Evolutionary conservation across 2,113 vertebrate species (phyloP), one percentile per base, ranked within the genome.

Genomic region (Cynopterus brachyotis): DNA sequence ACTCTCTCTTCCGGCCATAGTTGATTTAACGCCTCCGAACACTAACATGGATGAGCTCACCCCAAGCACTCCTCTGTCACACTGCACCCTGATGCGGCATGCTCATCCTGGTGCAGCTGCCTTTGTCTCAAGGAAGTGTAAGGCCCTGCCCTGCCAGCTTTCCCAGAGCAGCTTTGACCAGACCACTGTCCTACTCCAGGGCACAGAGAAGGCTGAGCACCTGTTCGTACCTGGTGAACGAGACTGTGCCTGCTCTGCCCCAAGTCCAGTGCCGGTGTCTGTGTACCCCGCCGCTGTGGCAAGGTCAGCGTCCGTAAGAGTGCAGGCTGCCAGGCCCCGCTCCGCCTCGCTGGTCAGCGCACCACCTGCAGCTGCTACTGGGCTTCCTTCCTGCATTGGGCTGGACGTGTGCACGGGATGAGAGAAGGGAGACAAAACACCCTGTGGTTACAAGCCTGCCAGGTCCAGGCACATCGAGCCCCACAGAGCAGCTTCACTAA

Each of bases 341-440:
- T 93, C 98, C 3, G 98, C 81, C 2, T 98, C 98, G 20, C 98
- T 98, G 0, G 62, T 50, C 57, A 95, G 64, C 45, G 69, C 13
- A 50, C 40, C 59, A 22, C 53, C 32, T 20, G 66, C 35, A 55
- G 24, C 24, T 82, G 96, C 95, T 53, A 96, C 76, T 0, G 98
- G 98, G 84, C 97, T 70, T 37, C 98, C 98, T 97, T 99, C 98
- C 2, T 99, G 96, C 98, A 98, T 98, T 17, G 98, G 98, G 93
- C 99, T 99, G 95, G 0, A 15, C 35, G 19, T 87, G 80, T 42
- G 80, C 97, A 95, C 57, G 53, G 37, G 7, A 64, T 1, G 57
- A 87, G n/a, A 95, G 35, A 28, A 86, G 35, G 42, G 50, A 93
- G 87, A 95, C 26, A 83, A 89, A 94, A 69, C 11, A 89, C 3